Conservation (phyloP, 2,888 invertebrate genomes). For the Drosophila leonis region DNA sequence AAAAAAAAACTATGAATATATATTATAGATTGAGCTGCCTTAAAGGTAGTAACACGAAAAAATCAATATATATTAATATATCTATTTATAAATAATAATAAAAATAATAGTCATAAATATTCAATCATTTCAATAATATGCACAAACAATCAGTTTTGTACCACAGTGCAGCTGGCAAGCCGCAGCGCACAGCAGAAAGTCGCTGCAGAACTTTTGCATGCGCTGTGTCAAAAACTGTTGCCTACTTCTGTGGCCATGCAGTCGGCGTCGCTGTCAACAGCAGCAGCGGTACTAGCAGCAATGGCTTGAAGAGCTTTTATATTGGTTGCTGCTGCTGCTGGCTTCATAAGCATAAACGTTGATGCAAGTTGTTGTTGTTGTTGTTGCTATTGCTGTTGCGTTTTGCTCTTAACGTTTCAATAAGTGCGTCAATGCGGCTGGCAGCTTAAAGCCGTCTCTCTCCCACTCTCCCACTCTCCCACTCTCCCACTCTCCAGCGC, state of each 20-base stretch:
- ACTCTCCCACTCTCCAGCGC: neutral
- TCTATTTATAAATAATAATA: neutral
- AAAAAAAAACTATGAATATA: neutral
- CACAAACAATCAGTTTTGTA: neutral
- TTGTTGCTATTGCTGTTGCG: constrained; percentile 21
- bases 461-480: neutral
- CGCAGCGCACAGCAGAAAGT: constrained; percentile 37
- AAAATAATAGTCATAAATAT: neutral
- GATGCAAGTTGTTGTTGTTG: constrained; percentile 24
- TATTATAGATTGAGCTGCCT: too few relatives aligned
- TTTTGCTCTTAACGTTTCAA: constrained; percentile 62
- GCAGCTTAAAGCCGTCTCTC: constrained; percentile 54
- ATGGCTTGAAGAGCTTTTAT: constrained; percentile 25
- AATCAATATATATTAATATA: too few relatives aligned
- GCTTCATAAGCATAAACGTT: constrained; percentile 47
- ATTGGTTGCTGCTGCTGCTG: constrained; percentile 22
- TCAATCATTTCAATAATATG: neutral
- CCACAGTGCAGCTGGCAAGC: constrained; percentile 20
- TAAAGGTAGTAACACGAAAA: too few relatives aligned
- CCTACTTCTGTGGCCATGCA: constrained; percentile 50
- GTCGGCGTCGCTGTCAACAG: constrained; percentile 33
- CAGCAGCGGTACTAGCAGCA: constrained; percentile 25
- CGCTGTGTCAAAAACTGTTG: constrained; percentile 49
- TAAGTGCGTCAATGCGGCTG: constrained; percentile 63
- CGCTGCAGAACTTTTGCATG: constrained; percentile 30